phyloP scores from a whole-genome alignment of 35 echinoderm and acorn worm genomes.

The Lytechinus variegatus region DNA sequence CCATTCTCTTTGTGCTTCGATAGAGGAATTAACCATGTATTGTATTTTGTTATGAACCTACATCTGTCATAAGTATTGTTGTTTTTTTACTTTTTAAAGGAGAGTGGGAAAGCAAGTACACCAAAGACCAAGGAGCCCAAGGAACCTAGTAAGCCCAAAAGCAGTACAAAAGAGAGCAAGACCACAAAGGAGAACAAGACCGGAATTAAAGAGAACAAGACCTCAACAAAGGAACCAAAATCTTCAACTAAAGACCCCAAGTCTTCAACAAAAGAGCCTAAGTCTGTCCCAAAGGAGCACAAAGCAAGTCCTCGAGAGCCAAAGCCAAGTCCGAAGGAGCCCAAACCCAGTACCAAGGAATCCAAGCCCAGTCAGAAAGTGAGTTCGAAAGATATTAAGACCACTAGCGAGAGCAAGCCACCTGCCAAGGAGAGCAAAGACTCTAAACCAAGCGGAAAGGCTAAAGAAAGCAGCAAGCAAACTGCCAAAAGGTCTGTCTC shows the following conservation, averaged over 20 bases:
- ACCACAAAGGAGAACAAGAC: slow-evolving; percentile 72
- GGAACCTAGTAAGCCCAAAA: slow-evolving; percentile 28
- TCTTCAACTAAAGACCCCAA: slow-evolving; percentile 52
- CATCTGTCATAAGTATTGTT: not conserved
- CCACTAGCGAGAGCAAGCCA: slow-evolving; percentile 50
- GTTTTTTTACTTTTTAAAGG: slow-evolving; percentile 17
- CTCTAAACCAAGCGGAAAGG: slow-evolving; percentile 51
- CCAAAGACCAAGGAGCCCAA: slow-evolving; percentile 35
- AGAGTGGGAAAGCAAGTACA: slow-evolving; percentile 21
- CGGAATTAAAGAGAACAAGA: slow-evolving; percentile 75
- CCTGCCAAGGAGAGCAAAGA: slow-evolving; percentile 54
- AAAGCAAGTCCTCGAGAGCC: slow-evolving; percentile 60
- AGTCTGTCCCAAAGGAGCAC: slow-evolving; percentile 31
- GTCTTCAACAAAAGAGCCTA: slow-evolving; percentile 49
- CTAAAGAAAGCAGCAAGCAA: slow-evolving; percentile 54
- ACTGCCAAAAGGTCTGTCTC: slow-evolving; percentile 29
- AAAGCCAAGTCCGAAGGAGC: slow-evolving; percentile 57
- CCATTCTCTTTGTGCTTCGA: not conserved
- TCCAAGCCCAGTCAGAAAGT: slow-evolving; percentile 54
- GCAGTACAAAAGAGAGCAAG: slow-evolving; percentile 34
- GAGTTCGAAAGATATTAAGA: slow-evolving; percentile 52
- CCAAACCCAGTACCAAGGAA: slow-evolving; percentile 58
- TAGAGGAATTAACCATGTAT: not conserved
- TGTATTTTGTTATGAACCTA: not conserved
- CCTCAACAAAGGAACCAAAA: slow-evolving; percentile 74